Percentiles rank a stretch among this genome's conserved stretches.
Conservation (phyloP, 2,113 vertebrate genomes). For the Dermatemys mawii region DNA sequence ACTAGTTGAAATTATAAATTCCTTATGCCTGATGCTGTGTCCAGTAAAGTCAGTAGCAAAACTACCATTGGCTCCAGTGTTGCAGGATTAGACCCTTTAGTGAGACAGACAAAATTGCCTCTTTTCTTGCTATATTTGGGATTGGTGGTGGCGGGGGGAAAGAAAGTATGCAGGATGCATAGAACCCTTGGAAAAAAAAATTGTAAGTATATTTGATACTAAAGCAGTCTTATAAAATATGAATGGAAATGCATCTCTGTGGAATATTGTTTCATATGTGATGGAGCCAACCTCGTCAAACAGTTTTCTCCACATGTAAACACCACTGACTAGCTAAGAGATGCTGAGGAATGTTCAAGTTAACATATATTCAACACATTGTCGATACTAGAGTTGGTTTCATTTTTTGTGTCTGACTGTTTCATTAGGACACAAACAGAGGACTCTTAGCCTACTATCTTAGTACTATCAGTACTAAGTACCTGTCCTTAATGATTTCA, state of each 20-base stretch:
- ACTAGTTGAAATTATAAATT: neutral
- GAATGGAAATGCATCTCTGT: neutral
- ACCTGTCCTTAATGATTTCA: neutral
- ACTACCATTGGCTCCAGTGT: neutral
- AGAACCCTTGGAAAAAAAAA: neutral
- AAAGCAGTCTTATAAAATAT: conserved; percentile 14
- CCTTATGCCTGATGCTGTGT: neutral
- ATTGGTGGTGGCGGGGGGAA: neutral
- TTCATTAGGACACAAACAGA: neutral
- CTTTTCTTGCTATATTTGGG: neutral
- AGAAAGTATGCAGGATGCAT: neutral
- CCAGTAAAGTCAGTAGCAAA: neutral
- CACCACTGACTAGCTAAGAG: conserved; percentile 28
- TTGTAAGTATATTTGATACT: neutral
- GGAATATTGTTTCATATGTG: conserved; percentile 35
- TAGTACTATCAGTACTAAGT: no score
- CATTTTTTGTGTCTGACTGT: neutral
- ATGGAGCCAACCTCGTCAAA: neutral
- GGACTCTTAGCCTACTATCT: no score
- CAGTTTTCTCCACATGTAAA: conserved; percentile 22
- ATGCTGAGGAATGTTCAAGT: neutral
- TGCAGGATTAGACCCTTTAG: neutral
- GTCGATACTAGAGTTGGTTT: neutral
- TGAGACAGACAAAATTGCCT: neutral
- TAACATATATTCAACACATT: conserved; percentile 3